Evolutionary conservation across 1,140 invertebrate genomes (phyloP).

Genomic region (Drosophila saltans): DNA sequence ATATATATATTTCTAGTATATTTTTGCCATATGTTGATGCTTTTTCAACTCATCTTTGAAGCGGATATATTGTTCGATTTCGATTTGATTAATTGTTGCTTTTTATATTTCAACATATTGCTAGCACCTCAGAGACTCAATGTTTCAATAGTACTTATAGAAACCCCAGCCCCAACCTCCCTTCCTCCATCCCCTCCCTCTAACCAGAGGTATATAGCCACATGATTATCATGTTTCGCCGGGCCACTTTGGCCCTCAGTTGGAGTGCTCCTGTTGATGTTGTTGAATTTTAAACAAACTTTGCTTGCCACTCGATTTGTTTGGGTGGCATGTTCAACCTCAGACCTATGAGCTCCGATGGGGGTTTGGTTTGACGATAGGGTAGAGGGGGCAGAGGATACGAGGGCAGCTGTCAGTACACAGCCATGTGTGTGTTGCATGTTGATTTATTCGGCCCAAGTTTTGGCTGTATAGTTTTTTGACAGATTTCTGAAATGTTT

Average conservation of each 20-base stretch:
- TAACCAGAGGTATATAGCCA: conserved; percentile 34
- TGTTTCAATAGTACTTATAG: too few species aligned
- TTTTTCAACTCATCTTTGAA: neutral
- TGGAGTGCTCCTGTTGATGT: conserved; percentile 51
- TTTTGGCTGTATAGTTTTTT: conserved; percentile 49
- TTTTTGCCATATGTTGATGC: conserved; percentile 15
- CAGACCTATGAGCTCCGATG: conserved; percentile 15
- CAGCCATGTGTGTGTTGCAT: conserved; percentile 36
- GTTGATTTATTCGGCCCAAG: conserved; percentile 9
- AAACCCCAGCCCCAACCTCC: neutral
- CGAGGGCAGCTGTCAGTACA: conserved; percentile 33
- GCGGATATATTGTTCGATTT: conserved; percentile 66
- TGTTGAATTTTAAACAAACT: conserved; percentile 67
- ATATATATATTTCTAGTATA: conserved; percentile 1
- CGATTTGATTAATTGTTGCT: conserved; percentile 63
- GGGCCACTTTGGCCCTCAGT: conserved; percentile 25
- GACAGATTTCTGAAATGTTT: conserved; percentile 71
- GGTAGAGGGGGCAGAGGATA: neutral
- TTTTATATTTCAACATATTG: conserved; percentile 38
- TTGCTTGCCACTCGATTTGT: conserved; percentile 46
- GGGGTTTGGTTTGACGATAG: too few species aligned
- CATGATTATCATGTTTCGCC: conserved; percentile 61
- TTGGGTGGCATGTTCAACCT: conserved; percentile 63
- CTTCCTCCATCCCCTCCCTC: neutral
- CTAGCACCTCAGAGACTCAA: conserved; percentile 8